Percentiles rank a stretch among this genome's conserved stretches.
Conservation (phyloP, 2,888 invertebrate species). For the Cerceris ruficornis region DNA sequence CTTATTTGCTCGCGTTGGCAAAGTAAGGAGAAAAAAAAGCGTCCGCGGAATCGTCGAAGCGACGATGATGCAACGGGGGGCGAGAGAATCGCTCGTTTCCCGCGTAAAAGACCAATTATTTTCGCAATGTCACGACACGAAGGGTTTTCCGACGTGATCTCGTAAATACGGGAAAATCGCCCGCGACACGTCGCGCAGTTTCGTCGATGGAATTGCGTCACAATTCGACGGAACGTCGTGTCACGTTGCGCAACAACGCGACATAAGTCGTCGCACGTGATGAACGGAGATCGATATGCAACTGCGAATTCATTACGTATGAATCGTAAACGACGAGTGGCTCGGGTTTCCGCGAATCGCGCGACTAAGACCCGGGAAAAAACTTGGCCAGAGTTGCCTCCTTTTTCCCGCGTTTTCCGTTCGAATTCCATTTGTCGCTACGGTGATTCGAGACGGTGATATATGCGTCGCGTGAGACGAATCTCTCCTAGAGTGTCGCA, state of each 20-base stretch:
- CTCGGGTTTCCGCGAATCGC: background rate
- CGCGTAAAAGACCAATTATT: no score
- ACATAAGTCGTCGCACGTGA: slow-evolving; percentile 30
- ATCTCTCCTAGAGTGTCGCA: no score
- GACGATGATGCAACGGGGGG: no score
- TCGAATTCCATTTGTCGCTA: no score
- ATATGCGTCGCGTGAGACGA: no score
- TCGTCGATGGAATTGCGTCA: slow-evolving; percentile 38
- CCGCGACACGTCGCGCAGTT: background rate
- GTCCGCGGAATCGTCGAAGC: no score
- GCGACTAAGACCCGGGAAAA: no score
- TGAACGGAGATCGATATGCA: slow-evolving; percentile 30
- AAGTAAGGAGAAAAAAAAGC: no score
- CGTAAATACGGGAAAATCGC: background rate
- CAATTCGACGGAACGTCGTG: slow-evolving; percentile 16
- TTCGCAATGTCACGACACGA: no score
- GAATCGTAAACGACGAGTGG: slow-evolving; percentile 2
- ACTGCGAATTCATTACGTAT: slow-evolving; percentile 25
- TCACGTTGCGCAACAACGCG: slow-evolving; percentile 38
- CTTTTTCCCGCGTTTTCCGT: background rate
- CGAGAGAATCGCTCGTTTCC: no score
- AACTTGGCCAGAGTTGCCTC: background rate
- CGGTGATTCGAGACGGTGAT: no score
- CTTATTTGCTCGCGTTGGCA: no score
- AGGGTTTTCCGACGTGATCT: background rate